phyloP scores from a whole-genome alignment of 2,797 vertebrate genomes.

The Melopsittacus undulatus region DNA sequence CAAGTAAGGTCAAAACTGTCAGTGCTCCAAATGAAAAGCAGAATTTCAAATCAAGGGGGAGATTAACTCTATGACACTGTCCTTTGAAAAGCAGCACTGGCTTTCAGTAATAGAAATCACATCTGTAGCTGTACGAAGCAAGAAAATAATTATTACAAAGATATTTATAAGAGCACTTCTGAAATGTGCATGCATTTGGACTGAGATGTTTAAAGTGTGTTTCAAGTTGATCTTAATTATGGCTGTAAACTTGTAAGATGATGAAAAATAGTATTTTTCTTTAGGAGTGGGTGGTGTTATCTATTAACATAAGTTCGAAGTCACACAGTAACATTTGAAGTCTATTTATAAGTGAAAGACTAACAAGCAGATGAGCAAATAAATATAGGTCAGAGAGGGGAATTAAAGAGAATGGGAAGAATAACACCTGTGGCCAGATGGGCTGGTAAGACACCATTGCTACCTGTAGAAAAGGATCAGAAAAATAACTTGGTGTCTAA shows the following conservation, averaged over 20 bases:
- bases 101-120: neutral
- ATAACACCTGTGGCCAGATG: neutral
- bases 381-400: constrained; percentile 22
- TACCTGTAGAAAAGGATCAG: neutral
- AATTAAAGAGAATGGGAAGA: neutral
- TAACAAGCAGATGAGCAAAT: constrained; percentile 22
- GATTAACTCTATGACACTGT: neutral
- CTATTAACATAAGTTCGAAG: constrained; percentile 15
- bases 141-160: neutral
- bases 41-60: neutral
- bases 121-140: neutral
- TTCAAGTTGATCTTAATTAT: constrained; percentile 19
- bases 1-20: neutral
- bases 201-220: neutral
- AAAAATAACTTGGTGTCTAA: neutral
- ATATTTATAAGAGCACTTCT: neutral
- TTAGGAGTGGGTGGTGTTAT: constrained; percentile 29
- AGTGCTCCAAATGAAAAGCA: neutral
- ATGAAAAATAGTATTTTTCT: constrained; percentile 43
- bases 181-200: neutral
- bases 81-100: neutral
- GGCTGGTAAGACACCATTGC: neutral
- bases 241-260: constrained; percentile 5
- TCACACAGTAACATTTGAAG: constrained; percentile 24
- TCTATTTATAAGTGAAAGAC: constrained; percentile 37